Percentiles rank a stretch among this genome's conserved stretches.
Evolutionary conservation across 2,113 vertebrate genomes (phyloP).

Genomic region (Takifugu bimaculatus): DNA sequence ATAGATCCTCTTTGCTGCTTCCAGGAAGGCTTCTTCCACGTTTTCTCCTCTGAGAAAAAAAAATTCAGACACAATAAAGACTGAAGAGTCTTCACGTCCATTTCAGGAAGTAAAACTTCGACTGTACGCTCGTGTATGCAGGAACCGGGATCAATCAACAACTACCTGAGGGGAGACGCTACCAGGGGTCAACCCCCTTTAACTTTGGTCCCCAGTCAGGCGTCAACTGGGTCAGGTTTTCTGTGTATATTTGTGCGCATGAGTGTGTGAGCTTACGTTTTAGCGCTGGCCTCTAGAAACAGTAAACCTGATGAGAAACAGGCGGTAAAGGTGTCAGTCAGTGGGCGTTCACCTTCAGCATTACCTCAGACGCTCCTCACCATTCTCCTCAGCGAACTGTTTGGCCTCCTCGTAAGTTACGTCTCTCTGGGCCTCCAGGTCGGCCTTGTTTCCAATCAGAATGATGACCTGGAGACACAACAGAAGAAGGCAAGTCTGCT

Average conservation of each 20-base stretch:
- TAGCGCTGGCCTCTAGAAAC: conserved; percentile 97
- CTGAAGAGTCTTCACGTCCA: background rate
- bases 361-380: conserved; percentile 65
- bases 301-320: conserved; percentile 79
- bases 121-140: no score
- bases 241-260: background rate
- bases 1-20: conserved; percentile 98
- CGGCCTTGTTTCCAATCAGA: conserved; percentile 98
- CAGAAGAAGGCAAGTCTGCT: background rate
- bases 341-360: background rate
- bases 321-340: conserved; percentile 10
- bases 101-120: no score
- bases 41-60: conserved; percentile 82
- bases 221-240: background rate
- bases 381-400: conserved; percentile 97
- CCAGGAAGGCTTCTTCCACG: conserved; percentile 95
- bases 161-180: no score
- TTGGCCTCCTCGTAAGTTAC: conserved; percentile 99
- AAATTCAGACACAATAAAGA: background rate
- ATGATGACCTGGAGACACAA: conserved; percentile 86
- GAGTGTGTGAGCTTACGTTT: conserved; percentile 86
- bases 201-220: no score
- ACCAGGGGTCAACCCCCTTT: no score
- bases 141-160: no score
- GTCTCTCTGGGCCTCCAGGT: conserved; percentile 96